Conservation (phyloP, 2,888 invertebrate genomes). For the Synergus japonicus region DNA sequence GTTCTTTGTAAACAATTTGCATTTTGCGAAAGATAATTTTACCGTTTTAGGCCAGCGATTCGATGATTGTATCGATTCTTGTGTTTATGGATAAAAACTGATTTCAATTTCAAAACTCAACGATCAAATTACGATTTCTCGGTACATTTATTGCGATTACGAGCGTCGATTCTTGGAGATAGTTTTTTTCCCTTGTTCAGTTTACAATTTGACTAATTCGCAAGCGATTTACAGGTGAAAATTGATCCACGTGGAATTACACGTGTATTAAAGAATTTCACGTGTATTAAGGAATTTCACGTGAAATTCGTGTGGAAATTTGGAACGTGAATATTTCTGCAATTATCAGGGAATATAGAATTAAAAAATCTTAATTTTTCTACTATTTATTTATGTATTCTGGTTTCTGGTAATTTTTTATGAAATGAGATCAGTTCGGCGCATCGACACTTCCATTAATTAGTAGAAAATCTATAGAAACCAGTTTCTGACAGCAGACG, state of each 20-base stretch:
- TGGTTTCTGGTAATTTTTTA: not conserved
- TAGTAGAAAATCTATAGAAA: conserved; percentile 21
- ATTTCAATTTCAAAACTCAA: conserved; percentile 9
- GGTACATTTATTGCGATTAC: not conserved
- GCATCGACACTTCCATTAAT: conserved; percentile 2
- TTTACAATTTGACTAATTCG: no score
- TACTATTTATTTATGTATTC: not conserved
- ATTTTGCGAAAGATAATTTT: conserved; percentile 15
- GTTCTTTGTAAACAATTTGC: conserved; percentile 8
- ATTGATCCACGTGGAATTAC: no score
- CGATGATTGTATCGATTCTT: conserved; percentile 3
- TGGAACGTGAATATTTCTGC: no score
- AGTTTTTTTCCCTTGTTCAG: not conserved
- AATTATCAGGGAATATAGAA: not conserved
- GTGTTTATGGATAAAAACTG: conserved; percentile 21
- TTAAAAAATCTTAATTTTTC: not conserved
- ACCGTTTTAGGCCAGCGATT: not conserved
- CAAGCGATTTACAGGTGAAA: no score
- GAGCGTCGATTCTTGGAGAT: not conserved
- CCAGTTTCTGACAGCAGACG: conserved; percentile 19
- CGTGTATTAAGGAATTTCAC: no score
- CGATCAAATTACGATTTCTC: not conserved
- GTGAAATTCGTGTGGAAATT: no score
- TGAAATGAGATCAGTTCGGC: conserved; percentile 4
- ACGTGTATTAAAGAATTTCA: no score